Conservation (phyloP, 2,113 vertebrate genomes). For the Bucco capensis region DNA sequence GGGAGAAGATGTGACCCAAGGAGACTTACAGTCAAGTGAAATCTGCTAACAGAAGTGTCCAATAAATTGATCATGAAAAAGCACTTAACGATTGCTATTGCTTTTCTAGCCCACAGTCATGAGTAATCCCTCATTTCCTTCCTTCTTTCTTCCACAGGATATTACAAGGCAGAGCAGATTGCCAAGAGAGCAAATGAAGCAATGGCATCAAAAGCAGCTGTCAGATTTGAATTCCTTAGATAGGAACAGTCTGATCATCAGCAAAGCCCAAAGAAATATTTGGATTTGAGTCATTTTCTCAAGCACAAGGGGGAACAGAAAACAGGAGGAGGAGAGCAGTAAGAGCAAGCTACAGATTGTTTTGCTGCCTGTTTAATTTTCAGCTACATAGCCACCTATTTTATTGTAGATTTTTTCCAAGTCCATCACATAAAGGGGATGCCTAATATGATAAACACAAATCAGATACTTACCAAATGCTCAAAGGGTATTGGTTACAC, state of each 20-base stretch:
- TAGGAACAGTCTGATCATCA: slow-evolving; percentile 59
- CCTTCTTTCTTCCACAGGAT: slow-evolving; percentile 58
- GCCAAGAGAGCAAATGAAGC: slow-evolving; percentile 58
- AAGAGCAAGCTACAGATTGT: neutral
- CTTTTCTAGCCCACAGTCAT: slow-evolving; percentile 26
- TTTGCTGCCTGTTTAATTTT: neutral
- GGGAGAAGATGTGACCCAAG: neutral
- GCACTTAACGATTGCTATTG: neutral
- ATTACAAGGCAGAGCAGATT: slow-evolving; percentile 51
- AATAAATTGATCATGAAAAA: neutral
- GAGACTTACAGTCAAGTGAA: neutral
- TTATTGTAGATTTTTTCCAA: neutral
- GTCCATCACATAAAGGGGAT: neutral
- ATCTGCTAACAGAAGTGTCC: neutral
- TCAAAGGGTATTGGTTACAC: neutral
- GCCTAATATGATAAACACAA: neutral
- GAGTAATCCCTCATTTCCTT: slow-evolving; percentile 52
- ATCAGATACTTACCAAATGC: neutral
- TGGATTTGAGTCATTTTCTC: slow-evolving; percentile 37
- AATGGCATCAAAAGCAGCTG: slow-evolving; percentile 58
- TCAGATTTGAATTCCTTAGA: slow-evolving; percentile 44
- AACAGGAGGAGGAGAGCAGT: neutral
- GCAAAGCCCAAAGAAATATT: slow-evolving; percentile 51
- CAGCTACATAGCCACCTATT: neutral
- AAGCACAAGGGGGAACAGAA: neutral